phyloP scores from a whole-genome alignment of 2,113 vertebrate species.

The Tauraco erythrolophus region DNA sequence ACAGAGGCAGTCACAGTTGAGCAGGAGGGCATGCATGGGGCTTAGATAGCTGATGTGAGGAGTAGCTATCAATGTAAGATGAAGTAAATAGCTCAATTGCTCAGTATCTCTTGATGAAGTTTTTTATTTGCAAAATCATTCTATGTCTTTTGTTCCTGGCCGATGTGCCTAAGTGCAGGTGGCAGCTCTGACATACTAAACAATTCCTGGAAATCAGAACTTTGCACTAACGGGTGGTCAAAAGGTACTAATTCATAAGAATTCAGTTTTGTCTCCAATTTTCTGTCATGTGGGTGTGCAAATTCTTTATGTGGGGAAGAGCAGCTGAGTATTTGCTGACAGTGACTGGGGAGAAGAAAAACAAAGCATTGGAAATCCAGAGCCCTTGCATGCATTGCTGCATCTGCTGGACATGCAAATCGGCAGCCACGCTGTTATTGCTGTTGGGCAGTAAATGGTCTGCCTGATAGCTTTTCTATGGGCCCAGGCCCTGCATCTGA shows the following conservation, averaged over 20 bases:
- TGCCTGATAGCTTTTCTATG: neutral
- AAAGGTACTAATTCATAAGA: neutral
- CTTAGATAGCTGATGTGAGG: neutral
- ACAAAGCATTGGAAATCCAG: neutral
- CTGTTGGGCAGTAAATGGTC: neutral
- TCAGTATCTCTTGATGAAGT: neutral
- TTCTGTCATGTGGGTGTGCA: neutral
- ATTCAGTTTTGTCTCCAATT: neutral
- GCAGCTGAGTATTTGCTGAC: neutral
- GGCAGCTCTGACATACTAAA: neutral
- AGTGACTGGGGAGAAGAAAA: neutral
- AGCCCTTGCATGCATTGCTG: neutral
- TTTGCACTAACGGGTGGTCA: neutral
- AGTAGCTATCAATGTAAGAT: neutral
- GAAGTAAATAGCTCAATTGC: neutral
- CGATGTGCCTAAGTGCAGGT: neutral
- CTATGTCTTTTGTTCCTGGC: neutral
- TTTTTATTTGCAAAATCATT: neutral
- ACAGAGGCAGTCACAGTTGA: neutral
- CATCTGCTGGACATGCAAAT: rapidly evolving
- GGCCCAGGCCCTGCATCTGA: neutral
- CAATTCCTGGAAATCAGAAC: neutral
- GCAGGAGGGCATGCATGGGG: neutral
- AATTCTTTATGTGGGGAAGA: neutral
- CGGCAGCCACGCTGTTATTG: rapidly evolving